A percentile compares a stretch with the other conserved stretches of the same genome.
These are phyloP conservation scores for Ceratina australensis DNA, from an alignment of 1,140 invertebrate species.

Conservation along the genomic window DNA sequence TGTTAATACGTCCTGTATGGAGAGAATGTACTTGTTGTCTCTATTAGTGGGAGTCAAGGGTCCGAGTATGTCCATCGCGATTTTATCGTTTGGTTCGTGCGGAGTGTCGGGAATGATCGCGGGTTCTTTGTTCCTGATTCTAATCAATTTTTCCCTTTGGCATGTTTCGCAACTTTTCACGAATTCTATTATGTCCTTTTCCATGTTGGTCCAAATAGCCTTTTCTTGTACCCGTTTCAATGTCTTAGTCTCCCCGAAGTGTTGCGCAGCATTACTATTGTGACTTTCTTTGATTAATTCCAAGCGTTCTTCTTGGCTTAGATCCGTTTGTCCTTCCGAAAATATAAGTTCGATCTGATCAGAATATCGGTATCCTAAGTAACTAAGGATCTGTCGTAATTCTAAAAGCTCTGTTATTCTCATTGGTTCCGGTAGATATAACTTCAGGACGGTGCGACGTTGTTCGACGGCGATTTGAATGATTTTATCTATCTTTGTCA, in stretches of 20 bases:
- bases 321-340: neutral
- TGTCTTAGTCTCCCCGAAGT: neutral
- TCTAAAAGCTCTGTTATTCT: too few species aligned
- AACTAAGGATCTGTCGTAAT: too few species aligned
- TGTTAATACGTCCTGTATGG: slow-evolving; percentile 63
- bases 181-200: neutral
- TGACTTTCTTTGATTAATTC: neutral
- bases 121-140: neutral
- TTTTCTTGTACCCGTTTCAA: neutral
- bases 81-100: slow-evolving; percentile 3
- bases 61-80: slow-evolving; percentile 31
- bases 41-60: neutral
- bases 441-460: too few species aligned
- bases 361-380: too few species aligned
- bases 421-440: too few species aligned
- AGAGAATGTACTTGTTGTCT: slow-evolving; percentile 38
- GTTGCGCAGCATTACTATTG: neutral
- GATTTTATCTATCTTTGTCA: too few species aligned
- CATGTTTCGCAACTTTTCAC: slow-evolving; percentile 1
- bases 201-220: neutral
- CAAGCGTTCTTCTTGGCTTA: too few species aligned
- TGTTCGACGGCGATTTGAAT: too few species aligned
- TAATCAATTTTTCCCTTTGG: neutral
- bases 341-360: too few species aligned
- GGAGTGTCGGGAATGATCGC: slow-evolving; percentile 7